phyloP scores from a whole-genome alignment of 2,797 vertebrate species.

The Bryconaethiops microstoma region DNA sequence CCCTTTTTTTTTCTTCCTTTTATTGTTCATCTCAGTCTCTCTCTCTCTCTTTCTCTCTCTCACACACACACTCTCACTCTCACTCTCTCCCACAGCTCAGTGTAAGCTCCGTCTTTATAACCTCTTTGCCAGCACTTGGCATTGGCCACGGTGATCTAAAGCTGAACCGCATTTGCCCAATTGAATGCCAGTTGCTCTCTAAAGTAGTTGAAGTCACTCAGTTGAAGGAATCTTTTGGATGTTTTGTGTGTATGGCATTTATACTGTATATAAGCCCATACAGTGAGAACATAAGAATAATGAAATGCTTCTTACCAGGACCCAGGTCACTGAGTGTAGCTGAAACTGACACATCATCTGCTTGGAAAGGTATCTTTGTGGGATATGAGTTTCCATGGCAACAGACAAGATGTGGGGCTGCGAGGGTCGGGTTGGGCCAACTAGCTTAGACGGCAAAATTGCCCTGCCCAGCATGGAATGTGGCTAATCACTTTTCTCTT shows the following conservation, averaged over 20 bases:
- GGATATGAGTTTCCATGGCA: conserved; percentile 50
- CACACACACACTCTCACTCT: not conserved
- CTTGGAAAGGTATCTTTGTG: conserved; percentile 41
- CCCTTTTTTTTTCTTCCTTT: too few species aligned
- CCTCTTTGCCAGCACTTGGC: too few species aligned
- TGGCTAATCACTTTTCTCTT: conserved; percentile 6
- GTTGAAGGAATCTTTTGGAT: not conserved
- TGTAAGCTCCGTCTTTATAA: too few species aligned
- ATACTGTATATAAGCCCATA: not conserved
- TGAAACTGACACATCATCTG: conserved; percentile 32
- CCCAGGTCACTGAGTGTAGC: conserved; percentile 20
- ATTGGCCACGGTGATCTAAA: too few species aligned
- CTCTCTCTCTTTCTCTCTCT: not conserved
- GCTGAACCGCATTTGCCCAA: too few species aligned
- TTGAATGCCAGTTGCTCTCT: not conserved
- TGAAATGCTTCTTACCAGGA: conserved; percentile 33
- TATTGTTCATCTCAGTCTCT: not conserved
- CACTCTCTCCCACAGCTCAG: not conserved
- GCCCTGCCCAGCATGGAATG: not conserved
- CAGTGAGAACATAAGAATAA: conserved; percentile 23
- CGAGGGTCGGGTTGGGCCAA: conserved; percentile 28
- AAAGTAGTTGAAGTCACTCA: not conserved
- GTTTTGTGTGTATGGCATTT: not conserved
- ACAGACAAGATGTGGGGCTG: conserved; percentile 9
- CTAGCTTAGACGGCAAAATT: conserved; percentile 8